Evolutionary conservation across 2,113 vertebrate genomes (phyloP).

Genomic region (Chamaetylas fuelleborni): DNA sequence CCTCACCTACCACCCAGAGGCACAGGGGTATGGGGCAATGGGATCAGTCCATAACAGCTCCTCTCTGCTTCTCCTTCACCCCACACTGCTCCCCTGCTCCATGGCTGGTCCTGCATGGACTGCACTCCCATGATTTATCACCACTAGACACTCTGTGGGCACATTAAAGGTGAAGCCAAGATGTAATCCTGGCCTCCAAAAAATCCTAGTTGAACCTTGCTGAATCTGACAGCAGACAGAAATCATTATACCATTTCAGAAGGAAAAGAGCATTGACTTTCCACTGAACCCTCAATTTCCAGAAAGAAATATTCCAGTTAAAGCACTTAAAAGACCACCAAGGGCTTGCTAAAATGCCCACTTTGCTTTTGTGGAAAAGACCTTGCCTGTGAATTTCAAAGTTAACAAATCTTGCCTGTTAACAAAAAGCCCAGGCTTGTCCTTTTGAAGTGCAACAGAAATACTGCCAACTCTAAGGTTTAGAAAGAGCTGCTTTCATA

Average conservation of each 20-base stretch:
- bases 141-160: not conserved
- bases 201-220: not conserved
- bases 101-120: not conserved
- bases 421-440: not conserved
- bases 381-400: not conserved
- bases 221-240: not conserved
- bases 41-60: not conserved
- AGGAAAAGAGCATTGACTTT: not conserved
- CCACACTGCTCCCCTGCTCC: not conserved
- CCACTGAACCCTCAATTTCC: not conserved
- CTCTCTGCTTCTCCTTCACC: not conserved
- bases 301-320: not conserved
- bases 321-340: not conserved
- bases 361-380: not conserved
- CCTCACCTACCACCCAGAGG: not conserved
- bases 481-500: not conserved
- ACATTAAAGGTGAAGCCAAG: not conserved
- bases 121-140: not conserved
- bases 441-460: not conserved
- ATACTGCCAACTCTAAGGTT: not conserved
- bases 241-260: not conserved
- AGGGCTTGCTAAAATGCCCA: not conserved
- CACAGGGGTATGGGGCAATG: not conserved
- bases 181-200: not conserved
- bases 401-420: not conserved